phyloP scores from a whole-genome alignment of 30 jellyfish, hydroid and myxozoan genomes.

The Chironex yamaguchii region DNA sequence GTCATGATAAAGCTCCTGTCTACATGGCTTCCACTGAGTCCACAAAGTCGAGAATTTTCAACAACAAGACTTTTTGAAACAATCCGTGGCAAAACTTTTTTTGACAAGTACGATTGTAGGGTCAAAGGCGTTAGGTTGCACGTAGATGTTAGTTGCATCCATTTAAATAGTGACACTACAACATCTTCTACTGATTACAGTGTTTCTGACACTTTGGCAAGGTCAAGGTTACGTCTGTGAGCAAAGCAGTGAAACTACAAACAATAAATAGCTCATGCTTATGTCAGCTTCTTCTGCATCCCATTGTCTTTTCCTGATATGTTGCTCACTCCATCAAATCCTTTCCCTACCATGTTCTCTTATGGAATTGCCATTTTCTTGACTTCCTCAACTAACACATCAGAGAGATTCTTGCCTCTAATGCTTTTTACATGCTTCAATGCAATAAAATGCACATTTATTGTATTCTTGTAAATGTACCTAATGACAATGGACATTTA shows the following conservation, averaged over 20 bases:
- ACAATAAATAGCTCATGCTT: neutral
- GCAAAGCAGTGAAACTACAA: neutral
- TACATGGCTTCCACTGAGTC: no score
- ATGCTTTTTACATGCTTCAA: neutral
- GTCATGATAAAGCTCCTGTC: no score
- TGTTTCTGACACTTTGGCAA: neutral
- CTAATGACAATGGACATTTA: neutral
- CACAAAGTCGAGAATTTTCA: no score
- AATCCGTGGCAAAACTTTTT: no score
- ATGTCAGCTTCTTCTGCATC: neutral
- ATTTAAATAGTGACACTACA: no score
- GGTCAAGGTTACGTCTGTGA: neutral
- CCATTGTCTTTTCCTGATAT: neutral
- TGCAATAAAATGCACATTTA: neutral
- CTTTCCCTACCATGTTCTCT: neutral
- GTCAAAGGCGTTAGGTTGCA: no score
- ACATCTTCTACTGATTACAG: neutral
- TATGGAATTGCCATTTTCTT: neutral
- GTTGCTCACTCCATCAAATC: neutral
- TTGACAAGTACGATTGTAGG: no score
- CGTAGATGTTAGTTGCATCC: no score
- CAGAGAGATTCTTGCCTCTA: neutral
- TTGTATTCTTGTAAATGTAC: no score
- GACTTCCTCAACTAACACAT: neutral
- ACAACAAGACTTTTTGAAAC: no score